These are phyloP conservation scores for Stenchaetothrips biformis DNA, from an alignment of 2,888 invertebrate genomes.

Conservation along the genomic window DNA sequence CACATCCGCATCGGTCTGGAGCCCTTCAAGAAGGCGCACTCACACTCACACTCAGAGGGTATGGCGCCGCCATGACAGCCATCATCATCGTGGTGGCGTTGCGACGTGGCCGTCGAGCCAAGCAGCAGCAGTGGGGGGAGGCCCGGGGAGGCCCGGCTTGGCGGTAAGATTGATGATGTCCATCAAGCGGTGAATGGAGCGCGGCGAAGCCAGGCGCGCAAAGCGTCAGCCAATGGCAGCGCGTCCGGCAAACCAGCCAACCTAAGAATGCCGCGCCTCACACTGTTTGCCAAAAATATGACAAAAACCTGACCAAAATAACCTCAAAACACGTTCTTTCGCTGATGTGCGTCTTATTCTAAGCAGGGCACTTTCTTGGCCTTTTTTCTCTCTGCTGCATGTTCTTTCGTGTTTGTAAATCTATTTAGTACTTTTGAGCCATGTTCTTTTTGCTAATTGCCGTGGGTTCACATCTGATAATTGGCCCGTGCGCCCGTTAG, in stretches of 20 bases:
- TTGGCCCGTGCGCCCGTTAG: too few relatives aligned
- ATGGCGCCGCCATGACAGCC: slow-evolving; percentile 1
- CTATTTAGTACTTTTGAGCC: too few relatives aligned
- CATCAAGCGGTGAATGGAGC: slow-evolving; percentile 20
- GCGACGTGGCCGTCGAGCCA: background rate
- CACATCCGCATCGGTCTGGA: too few relatives aligned
- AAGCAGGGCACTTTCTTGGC: too few relatives aligned
- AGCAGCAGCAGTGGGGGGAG: background rate
- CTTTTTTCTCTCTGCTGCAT: too few relatives aligned
- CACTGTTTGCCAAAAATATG: background rate
- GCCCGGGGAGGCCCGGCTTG: background rate
- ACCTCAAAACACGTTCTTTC: too few relatives aligned
- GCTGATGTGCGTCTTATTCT: too few relatives aligned
- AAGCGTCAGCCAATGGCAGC: slow-evolving; percentile 16
- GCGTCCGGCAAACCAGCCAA: background rate
- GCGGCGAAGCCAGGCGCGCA: background rate
- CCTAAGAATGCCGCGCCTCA: background rate
- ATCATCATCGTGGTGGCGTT: background rate
- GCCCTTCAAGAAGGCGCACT: background rate
- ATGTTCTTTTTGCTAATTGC: too few relatives aligned
- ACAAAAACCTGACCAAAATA: too few relatives aligned
- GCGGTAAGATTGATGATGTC: slow-evolving; percentile 20
- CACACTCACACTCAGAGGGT: background rate
- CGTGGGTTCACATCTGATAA: too few relatives aligned
- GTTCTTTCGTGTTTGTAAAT: too few relatives aligned